Evolutionary conservation across 2,797 vertebrate species (phyloP).

Genomic region (Merluccius polli): DNA sequence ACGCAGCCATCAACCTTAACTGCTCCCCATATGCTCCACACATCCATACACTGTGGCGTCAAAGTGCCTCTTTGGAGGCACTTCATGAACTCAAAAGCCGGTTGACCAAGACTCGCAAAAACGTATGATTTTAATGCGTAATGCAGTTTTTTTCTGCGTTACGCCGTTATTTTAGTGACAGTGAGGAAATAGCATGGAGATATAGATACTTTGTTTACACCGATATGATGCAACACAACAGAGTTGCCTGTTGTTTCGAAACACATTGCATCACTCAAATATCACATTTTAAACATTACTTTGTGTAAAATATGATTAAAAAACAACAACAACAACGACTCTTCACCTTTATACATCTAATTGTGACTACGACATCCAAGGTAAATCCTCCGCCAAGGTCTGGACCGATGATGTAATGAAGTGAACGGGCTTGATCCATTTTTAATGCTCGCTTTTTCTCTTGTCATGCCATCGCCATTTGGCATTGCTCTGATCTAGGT

Average conservation of each 20-base stretch:
- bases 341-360: not conserved
- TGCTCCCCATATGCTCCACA: too few species aligned
- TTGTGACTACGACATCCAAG: not conserved
- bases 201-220: not conserved
- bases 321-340: too few species aligned
- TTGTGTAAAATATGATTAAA: not conserved
- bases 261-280: not conserved
- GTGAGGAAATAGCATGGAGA: not conserved
- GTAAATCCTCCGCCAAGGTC: not conserved
- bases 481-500: conserved; percentile 7
- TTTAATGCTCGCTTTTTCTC: not conserved
- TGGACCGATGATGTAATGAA: conserved; percentile 1
- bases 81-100: too few species aligned
- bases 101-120: too few species aligned
- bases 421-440: not conserved
- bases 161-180: not conserved
- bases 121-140: too few species aligned
- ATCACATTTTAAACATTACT: not conserved
- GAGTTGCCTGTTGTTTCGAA: not conserved
- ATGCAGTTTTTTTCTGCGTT: too few species aligned
- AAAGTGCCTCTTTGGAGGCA: too few species aligned
- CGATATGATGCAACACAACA: not conserved
- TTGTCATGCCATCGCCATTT: conserved; percentile 13
- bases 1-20: too few species aligned
- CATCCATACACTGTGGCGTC: too few species aligned